Evolutionary conservation across 37 sponge, comb jelly and placozoan genomes (phyloP), one percentile per base, ranked within the genome.

Genomic region (Theonella swinhoei): DNA sequence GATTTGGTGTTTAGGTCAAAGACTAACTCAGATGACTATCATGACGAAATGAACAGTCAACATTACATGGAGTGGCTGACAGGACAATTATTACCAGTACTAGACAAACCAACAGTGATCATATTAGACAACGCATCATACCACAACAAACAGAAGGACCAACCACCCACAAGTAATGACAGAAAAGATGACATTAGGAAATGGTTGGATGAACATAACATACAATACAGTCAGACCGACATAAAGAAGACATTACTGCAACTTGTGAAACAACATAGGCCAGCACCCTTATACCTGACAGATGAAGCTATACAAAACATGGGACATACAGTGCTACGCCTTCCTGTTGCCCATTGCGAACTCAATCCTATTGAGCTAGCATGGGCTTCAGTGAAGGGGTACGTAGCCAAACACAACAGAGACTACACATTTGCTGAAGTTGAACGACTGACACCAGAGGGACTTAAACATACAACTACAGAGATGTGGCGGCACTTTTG

Each of bases 351-450:
- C 30, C 85, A 84, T 36, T 84, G 85, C 80, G 85, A 79, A 31
- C 62, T 79, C 47, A 84, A 84, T 37, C 85, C 85, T 5, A 84
- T 84, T 78, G 85, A 84, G 75, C 62, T 84, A 20, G 85, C 74
- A 26, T 84, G 85, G 85, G 75, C 85, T 17, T 42, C 63, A 36
- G 64, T 47, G 7, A 84, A 84, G 40, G 85, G 61, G 30, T 76
- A 43, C n/a, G n/a, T n/a, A n/a, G n/a, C n/a, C n/a, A n/a, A n/a
- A n/a, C n/a, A n/a, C n/a, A n/a, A n/a, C n/a, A 43, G 14, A 9
- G 24, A 4, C 22, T 76, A n/a, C 60, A 76, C 24, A 23, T 54
- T 76, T 4, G 29, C 7, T 54, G 60, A 42, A 9, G 25, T 76
- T 5, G 32, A 76, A 42, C 61, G 9, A 76, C 61, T 76, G 61